Conservation (phyloP, 2,888 invertebrate species). For the Dolomedes plantarius region DNA sequence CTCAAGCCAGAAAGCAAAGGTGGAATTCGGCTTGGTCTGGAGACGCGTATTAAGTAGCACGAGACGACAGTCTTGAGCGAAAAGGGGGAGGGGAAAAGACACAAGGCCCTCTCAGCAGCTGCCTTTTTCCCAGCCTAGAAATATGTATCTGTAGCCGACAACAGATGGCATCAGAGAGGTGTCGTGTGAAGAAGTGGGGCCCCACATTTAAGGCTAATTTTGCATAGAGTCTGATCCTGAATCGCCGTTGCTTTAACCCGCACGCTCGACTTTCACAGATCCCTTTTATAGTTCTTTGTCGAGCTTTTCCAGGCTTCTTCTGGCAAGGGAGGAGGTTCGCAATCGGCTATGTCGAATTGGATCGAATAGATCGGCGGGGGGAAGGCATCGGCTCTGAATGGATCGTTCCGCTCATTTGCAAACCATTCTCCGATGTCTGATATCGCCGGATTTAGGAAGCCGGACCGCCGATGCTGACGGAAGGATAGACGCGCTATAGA, state of each 20-base stretch:
- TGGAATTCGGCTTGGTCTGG: constrained; percentile 56
- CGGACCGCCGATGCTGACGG: constrained; percentile 50
- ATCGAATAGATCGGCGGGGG: constrained; percentile 56
- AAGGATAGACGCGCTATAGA: constrained; percentile 56
- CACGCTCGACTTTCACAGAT: constrained; percentile 57
- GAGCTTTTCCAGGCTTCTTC: constrained; percentile 51
- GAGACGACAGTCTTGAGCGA: constrained; percentile 33
- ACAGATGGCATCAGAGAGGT: constrained; percentile 53
- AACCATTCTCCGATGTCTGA: constrained; percentile 52
- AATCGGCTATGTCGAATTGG: too few relatives aligned
- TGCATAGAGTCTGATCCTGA: constrained; percentile 65
- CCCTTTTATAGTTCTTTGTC: constrained; percentile 65
- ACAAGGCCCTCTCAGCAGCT: constrained; percentile 43
- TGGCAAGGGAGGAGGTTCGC: too few relatives aligned
- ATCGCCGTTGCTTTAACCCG: constrained; percentile 53
- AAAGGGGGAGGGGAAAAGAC: constrained; percentile 6
- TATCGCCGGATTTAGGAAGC: constrained; percentile 57
- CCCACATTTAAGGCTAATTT: constrained; percentile 67
- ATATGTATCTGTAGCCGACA: constrained; percentile 28
- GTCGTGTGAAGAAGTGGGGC: constrained; percentile 63
- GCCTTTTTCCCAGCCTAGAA: constrained; percentile 59
- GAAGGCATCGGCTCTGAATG: constrained; percentile 37
- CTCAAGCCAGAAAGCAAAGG: constrained; percentile 54
- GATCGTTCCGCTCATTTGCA: constrained; percentile 60
- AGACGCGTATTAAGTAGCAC: constrained; percentile 57